Base-by-base conservation (phyloP, 2,113 vertebrate genomes). In the Salvelinus fontinalis region DNA sequence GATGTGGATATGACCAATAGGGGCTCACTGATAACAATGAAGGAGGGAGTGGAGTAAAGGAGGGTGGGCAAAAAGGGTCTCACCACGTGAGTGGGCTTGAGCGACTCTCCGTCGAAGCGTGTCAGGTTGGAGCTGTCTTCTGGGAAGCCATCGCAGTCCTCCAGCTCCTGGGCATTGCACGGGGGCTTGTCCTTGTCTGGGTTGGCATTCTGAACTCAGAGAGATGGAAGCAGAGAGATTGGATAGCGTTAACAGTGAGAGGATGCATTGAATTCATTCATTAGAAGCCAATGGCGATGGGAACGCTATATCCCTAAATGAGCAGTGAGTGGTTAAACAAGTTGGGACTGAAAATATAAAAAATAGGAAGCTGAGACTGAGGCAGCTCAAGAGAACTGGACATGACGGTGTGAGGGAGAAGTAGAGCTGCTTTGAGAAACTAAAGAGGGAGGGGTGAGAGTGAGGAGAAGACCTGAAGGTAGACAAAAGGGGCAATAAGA, bases 91-190 rank as follows among this genome's bases (percentile, higher is more conserved):
- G 94, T 95, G 82, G 94, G 89, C 86, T 95, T 95, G 84, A 95
- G 84, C 3, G 91, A 93, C 76, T 39, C 74, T 0, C 92, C 92
- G 90, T 96, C 94, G 85, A 96, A 95, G 89, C 95, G 94, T 81
- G 93, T 95, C 74, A 97, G 85, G 81, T 91, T 96, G 51, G 93
- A 93, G 0, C 92, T 88, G 18, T 95, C 95, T 84, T 96, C 96
- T 59, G 95, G 94, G 82, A 95, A 95, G 83, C 93, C 85, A 81
- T 97, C 96, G 75, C 96, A 97, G 84, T 97, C 96, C 85, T 97
- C 96, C 87, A 97, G 88, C 26, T 97, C 95, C 87, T 96, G 95
- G 20, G 95, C 92, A 84, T 96, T 96, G 84, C 95, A 96, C 2
- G 95, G 93, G 27, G 95, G 94, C 31, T 95, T 95, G 83, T 93